A percentile compares a stretch with the other conserved stretches of the same genome.
Conservation (phyloP, 1,140 invertebrate species). For the Brachionus rubens region DNA sequence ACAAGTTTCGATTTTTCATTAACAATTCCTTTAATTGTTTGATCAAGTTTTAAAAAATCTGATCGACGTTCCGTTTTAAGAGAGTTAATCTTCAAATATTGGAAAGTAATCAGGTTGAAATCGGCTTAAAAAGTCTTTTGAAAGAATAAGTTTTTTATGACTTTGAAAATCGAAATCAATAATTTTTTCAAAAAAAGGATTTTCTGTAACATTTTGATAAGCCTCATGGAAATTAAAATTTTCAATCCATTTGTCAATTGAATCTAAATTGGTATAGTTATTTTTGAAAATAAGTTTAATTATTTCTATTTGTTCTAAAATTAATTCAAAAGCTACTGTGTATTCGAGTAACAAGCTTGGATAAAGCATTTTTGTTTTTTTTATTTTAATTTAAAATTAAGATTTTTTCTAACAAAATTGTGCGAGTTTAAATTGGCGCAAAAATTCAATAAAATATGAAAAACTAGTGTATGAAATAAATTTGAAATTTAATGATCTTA, state of each 20-base stretch:
- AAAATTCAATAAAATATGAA: no score
- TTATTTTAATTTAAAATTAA: background rate
- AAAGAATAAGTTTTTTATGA: background rate
- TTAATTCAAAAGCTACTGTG: background rate
- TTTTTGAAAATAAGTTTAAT: constrained; percentile 7
- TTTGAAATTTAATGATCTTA: no score
- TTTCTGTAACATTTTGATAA: background rate
- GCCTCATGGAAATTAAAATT: background rate
- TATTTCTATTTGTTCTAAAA: background rate
- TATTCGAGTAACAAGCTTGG: background rate
- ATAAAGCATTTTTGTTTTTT: background rate
- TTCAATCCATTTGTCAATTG: background rate
- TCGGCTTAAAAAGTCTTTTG: no score
- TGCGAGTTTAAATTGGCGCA: no score
- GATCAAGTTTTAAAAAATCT: background rate
- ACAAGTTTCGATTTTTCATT: background rate
- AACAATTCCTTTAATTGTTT: background rate
- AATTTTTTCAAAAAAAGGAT: background rate
- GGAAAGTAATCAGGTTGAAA: no score
- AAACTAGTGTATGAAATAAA: no score
- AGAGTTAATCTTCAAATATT: background rate
- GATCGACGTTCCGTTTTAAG: background rate
- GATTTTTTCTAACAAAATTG: background rate
- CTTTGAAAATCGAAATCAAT: background rate
- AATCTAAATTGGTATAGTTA: background rate